phyloP scores from a whole-genome alignment of 2,797 vertebrate species.

The Lutjanus campechanus region DNA sequence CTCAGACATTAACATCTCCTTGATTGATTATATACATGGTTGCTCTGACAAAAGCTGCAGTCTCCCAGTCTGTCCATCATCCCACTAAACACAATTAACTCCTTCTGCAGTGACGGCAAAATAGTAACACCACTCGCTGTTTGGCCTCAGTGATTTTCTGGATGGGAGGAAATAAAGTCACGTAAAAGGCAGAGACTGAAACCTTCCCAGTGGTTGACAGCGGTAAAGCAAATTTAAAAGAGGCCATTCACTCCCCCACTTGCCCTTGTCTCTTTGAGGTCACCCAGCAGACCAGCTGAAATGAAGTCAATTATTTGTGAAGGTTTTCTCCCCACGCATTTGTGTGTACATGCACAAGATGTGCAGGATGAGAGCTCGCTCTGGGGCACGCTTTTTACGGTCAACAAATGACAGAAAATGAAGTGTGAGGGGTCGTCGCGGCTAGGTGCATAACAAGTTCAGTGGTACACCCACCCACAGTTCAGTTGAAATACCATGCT shows the following conservation, averaged over 20 bases:
- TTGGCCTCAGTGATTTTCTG: conserved; percentile 37
- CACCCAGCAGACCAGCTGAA: conserved; percentile 20
- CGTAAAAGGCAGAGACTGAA: conserved; percentile 27
- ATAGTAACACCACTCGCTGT: conserved; percentile 26
- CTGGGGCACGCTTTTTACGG: conserved; percentile 20
- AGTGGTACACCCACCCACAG: conserved; percentile 43
- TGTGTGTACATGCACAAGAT: conserved; percentile 21
- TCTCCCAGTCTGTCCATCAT: conserved; percentile 48
- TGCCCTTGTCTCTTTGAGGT: conserved; percentile 28
- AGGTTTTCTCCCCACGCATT: not conserved
- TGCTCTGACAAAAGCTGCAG: conserved; percentile 56
- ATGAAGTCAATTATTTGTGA: conserved; percentile 47
- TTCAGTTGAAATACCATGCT: conserved; percentile 50
- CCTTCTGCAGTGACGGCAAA: conserved; percentile 47
- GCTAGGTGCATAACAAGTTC: conserved; percentile 46
- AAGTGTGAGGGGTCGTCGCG: conserved; percentile 24
- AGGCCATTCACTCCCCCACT: conserved; percentile 12
- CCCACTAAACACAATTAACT: conserved; percentile 56
- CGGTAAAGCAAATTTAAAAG: conserved; percentile 18
- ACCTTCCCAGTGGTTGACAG: conserved; percentile 26
- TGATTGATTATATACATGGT: conserved; percentile 45
- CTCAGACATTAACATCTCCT: conserved; percentile 31
- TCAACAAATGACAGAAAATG: conserved; percentile 36
- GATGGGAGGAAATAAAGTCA: conserved; percentile 22
- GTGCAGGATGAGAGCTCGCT: conserved; percentile 22